phyloP scores from a whole-genome alignment of 2,113 vertebrate species.

The Triplophysa dalaica region DNA sequence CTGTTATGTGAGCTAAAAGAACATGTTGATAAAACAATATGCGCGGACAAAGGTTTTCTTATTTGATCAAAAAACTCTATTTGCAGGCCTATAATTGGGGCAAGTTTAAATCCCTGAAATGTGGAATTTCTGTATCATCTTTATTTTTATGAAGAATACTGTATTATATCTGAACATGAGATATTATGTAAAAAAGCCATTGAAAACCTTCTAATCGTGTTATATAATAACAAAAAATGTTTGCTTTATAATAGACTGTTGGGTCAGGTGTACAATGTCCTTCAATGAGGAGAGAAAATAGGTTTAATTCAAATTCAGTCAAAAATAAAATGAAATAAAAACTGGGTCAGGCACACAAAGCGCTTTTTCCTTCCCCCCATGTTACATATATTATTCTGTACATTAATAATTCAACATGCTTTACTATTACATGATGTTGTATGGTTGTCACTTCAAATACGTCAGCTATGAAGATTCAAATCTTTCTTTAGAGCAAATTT shows the following conservation, averaged over 20 bases:
- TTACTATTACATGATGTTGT: neutral
- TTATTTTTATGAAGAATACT: neutral
- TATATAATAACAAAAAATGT: neutral
- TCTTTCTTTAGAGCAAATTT: neutral
- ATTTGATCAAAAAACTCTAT: neutral
- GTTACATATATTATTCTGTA: neutral
- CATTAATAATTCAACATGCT: neutral
- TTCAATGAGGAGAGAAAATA: neutral
- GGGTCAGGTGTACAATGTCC: neutral
- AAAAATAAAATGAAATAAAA: neutral
- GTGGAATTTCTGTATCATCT: neutral
- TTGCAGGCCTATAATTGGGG: conserved; percentile 29
- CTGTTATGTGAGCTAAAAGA: conserved; percentile 22
- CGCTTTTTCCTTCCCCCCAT: neutral
- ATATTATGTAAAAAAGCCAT: neutral
- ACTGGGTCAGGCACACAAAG: neutral
- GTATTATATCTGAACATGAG: neutral
- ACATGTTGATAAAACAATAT: neutral
- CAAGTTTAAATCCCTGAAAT: neutral
- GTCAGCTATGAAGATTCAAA: neutral
- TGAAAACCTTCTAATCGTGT: neutral
- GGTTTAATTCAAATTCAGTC: neutral
- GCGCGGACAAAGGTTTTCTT: neutral
- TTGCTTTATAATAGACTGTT: neutral
- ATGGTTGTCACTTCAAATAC: neutral